Conservation (phyloP, 2,797 vertebrate species). For the Bufotes viridis region DNA sequence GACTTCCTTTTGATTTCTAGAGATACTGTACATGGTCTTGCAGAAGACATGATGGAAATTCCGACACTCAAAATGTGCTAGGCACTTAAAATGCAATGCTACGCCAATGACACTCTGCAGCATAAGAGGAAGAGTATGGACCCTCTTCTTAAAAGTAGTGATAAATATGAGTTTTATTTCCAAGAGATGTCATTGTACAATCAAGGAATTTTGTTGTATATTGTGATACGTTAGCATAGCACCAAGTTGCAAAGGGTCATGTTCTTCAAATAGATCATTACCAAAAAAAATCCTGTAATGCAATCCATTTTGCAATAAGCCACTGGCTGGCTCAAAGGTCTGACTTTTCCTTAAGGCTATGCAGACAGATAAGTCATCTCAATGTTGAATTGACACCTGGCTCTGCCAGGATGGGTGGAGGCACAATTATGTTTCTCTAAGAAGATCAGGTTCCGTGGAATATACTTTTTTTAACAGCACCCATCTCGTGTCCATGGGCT, state of each 20-base stretch:
- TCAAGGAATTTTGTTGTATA: conserved; percentile 39
- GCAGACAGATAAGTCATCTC: not conserved
- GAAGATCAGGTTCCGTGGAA: not conserved
- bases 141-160: not conserved
- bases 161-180: conserved; percentile 2
- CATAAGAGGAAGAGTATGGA: not conserved
- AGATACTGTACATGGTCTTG: too few relatives aligned
- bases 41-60: too few relatives aligned
- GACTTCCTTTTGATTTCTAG: too few relatives aligned
- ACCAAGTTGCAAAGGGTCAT: conserved; percentile 25
- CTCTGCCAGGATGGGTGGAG: conserved; percentile 1
- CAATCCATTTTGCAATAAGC: conserved; percentile 22
- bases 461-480: not conserved
- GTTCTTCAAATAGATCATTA: conserved; percentile 43
- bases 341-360: not conserved
- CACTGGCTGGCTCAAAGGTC: not conserved
- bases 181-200: too few relatives aligned
- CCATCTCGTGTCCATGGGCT: not conserved
- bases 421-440: not conserved
- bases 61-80: too few relatives aligned
- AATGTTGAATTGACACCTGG: conserved; percentile 19
- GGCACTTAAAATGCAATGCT: too few relatives aligned
- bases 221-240: conserved; percentile 37
- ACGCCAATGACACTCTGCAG: too few relatives aligned
- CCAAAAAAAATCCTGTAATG: conserved; percentile 49